Evolutionary conservation across 2,797 vertebrate species (phyloP).

Genomic region (Urosaurus nigricauda): DNA sequence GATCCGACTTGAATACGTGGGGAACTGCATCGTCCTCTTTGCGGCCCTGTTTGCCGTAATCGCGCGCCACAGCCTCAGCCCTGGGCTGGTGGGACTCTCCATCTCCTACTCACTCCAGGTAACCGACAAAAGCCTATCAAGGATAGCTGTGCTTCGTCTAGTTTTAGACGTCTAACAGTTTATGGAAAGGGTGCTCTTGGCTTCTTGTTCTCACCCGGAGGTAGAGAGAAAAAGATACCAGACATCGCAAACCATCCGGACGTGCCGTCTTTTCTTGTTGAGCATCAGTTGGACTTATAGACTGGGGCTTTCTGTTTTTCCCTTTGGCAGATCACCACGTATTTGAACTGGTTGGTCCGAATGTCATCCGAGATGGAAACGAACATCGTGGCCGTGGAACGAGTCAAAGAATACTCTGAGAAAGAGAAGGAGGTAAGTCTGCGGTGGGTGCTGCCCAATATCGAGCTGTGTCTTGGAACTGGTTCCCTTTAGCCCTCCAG

Average conservation of each 20-base stretch:
- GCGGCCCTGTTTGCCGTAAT: conserved; percentile 91
- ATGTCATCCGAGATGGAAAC: conserved; percentile 97
- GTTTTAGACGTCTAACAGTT: not conserved
- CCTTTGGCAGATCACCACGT: conserved; percentile 81
- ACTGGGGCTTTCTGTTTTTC: not conserved
- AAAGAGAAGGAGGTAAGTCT: conserved; percentile 90
- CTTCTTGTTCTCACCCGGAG: not conserved
- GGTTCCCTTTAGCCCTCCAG: not conserved
- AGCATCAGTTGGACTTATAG: not conserved
- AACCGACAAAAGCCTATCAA: conserved; percentile 2
- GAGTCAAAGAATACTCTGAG: conserved; percentile 90
- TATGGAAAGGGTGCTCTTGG: no score
- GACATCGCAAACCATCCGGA: not conserved
- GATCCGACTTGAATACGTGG: conserved; percentile 91
- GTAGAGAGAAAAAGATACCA: no score
- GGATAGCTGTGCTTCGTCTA: not conserved
- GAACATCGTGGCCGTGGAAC: conserved; percentile 96
- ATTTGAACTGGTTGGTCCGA: conserved; percentile 93
- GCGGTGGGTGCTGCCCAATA: no score
- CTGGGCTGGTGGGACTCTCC: conserved; percentile 91
- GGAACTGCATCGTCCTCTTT: conserved; percentile 93
- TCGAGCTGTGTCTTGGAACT: no score
- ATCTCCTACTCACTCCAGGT: conserved; percentile 96
- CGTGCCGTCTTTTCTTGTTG: no score
- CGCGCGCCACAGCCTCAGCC: conserved; percentile 86